Evolutionary conservation across 2,113 vertebrate species (phyloP).

Genomic region (Pycnonotus jocosus): DNA sequence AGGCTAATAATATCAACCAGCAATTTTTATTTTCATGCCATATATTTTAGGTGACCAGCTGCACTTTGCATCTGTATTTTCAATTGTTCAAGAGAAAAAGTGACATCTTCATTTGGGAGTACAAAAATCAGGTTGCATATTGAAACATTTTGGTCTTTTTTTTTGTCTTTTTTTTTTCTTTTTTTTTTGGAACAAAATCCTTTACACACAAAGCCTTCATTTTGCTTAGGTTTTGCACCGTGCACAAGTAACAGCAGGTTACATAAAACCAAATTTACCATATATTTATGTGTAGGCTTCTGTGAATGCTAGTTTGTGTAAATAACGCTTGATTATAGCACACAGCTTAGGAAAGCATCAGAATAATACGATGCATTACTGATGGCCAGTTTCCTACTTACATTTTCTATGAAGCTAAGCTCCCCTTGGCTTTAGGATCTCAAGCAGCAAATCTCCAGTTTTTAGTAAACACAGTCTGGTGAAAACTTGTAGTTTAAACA

Average conservation of each 20-base stretch:
- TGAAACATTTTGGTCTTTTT: background rate
- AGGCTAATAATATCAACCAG: slow-evolving; percentile 36
- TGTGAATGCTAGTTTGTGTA: background rate
- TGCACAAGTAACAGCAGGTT: background rate
- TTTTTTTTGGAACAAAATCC: background rate
- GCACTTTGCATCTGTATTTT: slow-evolving; percentile 57
- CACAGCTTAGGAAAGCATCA: background rate
- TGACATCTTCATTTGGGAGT: slow-evolving; percentile 41
- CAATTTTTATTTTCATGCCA: slow-evolving; percentile 47
- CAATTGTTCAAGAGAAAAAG: slow-evolving; percentile 51
- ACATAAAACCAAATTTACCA: slow-evolving; percentile 9
- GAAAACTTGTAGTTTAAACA: background rate
- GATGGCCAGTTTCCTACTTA: slow-evolving; percentile 13
- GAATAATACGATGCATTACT: background rate
- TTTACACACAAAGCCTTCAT: background rate
- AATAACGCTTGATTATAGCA: slow-evolving; percentile 17
- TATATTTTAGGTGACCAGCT: slow-evolving; percentile 54
- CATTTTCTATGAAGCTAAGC: background rate
- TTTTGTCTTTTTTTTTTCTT: background rate
- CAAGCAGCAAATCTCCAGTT: background rate
- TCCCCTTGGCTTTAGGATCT: background rate
- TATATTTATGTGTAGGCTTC: background rate
- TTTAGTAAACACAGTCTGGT: background rate
- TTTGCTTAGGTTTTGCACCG: slow-evolving; percentile 1
- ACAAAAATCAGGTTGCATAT: slow-evolving; percentile 1